Percentiles rank a stretch among this genome's conserved stretches.
Conservation (phyloP, 2,888 invertebrate species). For the Agrotis clavis region DNA sequence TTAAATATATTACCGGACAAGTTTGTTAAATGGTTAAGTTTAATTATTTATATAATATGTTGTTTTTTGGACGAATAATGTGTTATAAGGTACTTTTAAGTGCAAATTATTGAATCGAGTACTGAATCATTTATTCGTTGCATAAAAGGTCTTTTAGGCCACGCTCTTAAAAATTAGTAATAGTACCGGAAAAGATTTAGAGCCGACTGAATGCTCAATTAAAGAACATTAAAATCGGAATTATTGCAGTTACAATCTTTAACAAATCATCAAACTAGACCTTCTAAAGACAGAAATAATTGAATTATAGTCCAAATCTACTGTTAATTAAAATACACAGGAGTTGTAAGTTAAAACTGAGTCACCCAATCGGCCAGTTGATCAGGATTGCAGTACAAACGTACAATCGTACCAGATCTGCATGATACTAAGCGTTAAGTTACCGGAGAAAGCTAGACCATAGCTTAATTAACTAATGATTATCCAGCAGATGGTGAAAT, state of each 20-base stretch:
- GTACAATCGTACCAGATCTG: constrained; percentile 55
- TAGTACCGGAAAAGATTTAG: too few relatives aligned
- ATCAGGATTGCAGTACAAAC: constrained; percentile 38
- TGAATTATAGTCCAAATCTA: background rate
- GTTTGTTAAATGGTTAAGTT: constrained; percentile 18
- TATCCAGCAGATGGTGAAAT: constrained; percentile 40
- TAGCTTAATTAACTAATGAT: constrained; percentile 58
- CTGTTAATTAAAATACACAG: background rate
- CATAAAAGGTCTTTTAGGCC: background rate
- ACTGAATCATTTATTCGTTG: background rate
- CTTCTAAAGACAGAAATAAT: too few relatives aligned
- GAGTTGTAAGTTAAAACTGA: constrained; percentile 5
- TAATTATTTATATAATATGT: background rate
- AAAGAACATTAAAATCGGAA: too few relatives aligned
- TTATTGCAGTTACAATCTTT: background rate
- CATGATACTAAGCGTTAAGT: constrained; percentile 51
- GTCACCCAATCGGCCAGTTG: constrained; percentile 27
- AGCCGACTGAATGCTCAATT: too few relatives aligned
- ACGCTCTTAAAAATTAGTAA: too few relatives aligned
- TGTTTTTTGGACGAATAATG: constrained; percentile 2
- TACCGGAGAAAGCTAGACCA: constrained; percentile 67
- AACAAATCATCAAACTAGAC: too few relatives aligned
- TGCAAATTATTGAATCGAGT: background rate
- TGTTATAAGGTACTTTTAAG: background rate
- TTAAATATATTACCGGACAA: constrained; percentile 31